phyloP scores from a whole-genome alignment of 2,888 invertebrate genomes.

The Zootermopsis nevadensis region DNA sequence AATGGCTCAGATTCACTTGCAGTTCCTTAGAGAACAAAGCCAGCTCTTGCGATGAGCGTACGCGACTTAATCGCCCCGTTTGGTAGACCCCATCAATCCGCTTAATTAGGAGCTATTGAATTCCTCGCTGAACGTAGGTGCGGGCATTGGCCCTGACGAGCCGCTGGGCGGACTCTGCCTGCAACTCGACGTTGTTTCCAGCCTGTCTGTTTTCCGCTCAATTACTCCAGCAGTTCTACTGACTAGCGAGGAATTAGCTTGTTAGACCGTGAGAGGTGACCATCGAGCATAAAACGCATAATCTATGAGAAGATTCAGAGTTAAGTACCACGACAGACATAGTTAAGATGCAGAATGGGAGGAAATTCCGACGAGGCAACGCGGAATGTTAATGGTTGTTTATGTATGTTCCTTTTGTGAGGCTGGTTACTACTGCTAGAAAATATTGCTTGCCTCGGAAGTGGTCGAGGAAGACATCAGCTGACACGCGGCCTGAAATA shows the following conservation, averaged over 20 bases:
- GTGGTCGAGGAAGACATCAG: no score
- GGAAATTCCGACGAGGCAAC: no score
- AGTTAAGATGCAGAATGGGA: no score
- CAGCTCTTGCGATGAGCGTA: background rate
- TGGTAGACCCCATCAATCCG: constrained; percentile 45
- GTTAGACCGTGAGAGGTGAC: background rate
- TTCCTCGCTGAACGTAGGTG: constrained; percentile 25
- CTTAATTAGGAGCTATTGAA: constrained; percentile 47
- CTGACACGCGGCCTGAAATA: no score
- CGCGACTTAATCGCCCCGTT: constrained; percentile 37
- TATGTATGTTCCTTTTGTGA: no score
- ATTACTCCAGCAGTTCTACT: constrained; percentile 43
- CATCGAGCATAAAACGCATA: background rate
- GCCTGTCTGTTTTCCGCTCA: constrained; percentile 46
- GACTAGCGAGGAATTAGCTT: background rate
- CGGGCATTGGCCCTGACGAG: background rate
- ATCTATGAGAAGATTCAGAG: background rate
- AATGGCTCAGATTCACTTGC: constrained; percentile 24
- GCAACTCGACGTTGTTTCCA: constrained; percentile 43
- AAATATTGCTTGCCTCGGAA: no score
- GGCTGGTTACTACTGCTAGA: no score
- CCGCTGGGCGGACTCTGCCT: background rate
- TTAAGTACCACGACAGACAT: no score
- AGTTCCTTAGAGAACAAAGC: constrained; percentile 40
- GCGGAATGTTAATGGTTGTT: no score